phyloP scores from a whole-genome alignment of 1,140 invertebrate genomes.

The Cydia splendana region DNA sequence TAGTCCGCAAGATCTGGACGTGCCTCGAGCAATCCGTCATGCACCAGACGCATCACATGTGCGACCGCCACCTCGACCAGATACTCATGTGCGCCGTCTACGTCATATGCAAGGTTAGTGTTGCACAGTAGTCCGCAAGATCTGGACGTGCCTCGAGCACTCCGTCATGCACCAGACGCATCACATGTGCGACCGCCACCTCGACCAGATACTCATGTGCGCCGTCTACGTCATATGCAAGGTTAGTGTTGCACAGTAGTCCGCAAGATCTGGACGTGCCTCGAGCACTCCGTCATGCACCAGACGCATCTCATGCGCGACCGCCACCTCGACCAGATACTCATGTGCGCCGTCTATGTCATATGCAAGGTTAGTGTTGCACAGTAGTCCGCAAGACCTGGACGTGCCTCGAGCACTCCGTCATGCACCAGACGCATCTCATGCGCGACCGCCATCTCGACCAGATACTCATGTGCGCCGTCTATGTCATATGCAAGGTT shows the following conservation, averaged over 20 bases:
- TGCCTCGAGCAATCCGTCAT: slow-evolving; percentile 96
- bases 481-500: slow-evolving; percentile 97
- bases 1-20: slow-evolving; percentile 93
- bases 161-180: slow-evolving; percentile 91
- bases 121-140: slow-evolving; percentile 82
- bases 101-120: too few species aligned
- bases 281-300: slow-evolving; percentile 94
- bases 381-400: slow-evolving; percentile 88
- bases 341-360: slow-evolving; percentile 97
- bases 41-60: slow-evolving; percentile 90
- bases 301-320: slow-evolving; percentile 92
- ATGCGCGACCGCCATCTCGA: slow-evolving; percentile 97
- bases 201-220: slow-evolving; percentile 99
- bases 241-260: slow-evolving; percentile 76
- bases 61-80: slow-evolving; percentile 97
- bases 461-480: slow-evolving; percentile 98
- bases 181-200: slow-evolving; percentile 94
- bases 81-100: slow-evolving; percentile 99
- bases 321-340: slow-evolving; percentile 97
- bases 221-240: slow-evolving; percentile 97
- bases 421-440: slow-evolving; percentile 91
- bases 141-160: slow-evolving; percentile 98
- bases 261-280: slow-evolving; percentile 97
- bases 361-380: too few species aligned
- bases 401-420: slow-evolving; percentile 96